Evolutionary conservation across 2,113 vertebrate genomes (phyloP).

Genomic region (Casuarius casuarius): DNA sequence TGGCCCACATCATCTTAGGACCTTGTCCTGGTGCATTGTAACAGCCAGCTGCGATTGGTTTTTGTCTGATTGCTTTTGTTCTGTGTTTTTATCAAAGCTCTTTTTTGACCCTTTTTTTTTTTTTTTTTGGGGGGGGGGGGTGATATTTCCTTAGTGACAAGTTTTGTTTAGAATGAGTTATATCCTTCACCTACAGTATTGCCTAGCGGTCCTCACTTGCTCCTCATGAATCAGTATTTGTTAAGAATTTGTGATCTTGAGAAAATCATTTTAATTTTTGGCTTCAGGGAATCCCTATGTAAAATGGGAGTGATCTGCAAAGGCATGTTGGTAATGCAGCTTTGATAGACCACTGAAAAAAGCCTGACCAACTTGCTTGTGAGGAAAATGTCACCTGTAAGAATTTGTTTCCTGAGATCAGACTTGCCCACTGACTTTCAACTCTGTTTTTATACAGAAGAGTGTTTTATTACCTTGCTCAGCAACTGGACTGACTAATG

Average conservation of each 20-base stretch:
- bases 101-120: background rate
- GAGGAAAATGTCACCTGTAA: background rate
- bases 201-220: background rate
- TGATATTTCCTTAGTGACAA: background rate
- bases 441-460: background rate
- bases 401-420: background rate
- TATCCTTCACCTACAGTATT: background rate
- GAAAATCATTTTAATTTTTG: background rate
- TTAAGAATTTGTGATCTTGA: background rate
- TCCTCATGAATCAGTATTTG: rapidly evolving
- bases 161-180: background rate
- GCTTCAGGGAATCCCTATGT: background rate
- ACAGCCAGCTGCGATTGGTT: background rate
- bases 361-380: background rate
- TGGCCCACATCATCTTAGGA: rapidly evolving
- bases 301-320: background rate
- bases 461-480: constrained; percentile 40
- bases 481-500: background rate
- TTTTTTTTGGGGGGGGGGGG: no score
- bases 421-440: background rate
- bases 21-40: rapidly evolving
- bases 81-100: background rate
- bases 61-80: background rate
- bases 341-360: rapidly evolving
- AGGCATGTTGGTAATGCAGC: rapidly evolving